Evolutionary conservation across 2,888 invertebrate genomes (phyloP).

Genomic region (Harpalus rufipes): DNA sequence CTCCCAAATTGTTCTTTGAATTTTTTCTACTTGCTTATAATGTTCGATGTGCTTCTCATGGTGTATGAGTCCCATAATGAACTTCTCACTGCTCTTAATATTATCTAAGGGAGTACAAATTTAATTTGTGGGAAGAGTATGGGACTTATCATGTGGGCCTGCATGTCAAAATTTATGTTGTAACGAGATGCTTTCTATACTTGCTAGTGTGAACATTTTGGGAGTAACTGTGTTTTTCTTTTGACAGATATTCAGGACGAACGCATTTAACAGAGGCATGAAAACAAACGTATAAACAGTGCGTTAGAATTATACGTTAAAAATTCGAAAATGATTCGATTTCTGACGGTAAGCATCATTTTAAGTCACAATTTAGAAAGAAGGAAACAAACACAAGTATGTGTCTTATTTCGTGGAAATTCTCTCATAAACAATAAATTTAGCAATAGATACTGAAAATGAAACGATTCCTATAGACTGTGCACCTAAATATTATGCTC

Average conservation of each 20-base stretch:
- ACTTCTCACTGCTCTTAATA: constrained; percentile 5
- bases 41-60: constrained; percentile 47
- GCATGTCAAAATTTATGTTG: constrained; percentile 74
- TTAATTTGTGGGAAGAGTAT: not conserved
- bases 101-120: constrained; percentile 33
- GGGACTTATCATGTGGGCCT: constrained; percentile 45
- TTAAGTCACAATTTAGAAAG: constrained; percentile 7
- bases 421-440: constrained; percentile 61
- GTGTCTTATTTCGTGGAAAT: constrained; percentile 59
- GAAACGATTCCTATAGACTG: constrained; percentile 55
- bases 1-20: constrained; percentile 73
- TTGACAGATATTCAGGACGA: constrained; percentile 87
- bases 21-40: constrained; percentile 64
- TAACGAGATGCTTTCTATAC: constrained; percentile 76
- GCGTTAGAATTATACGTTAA: constrained; percentile 34
- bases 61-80: constrained; percentile 17
- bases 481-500: constrained; percentile 48
- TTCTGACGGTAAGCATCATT: constrained; percentile 59
- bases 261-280: constrained; percentile 79
- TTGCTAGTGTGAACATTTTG: constrained; percentile 72
- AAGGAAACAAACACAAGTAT: constrained; percentile 48
- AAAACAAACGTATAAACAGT: constrained; percentile 19
- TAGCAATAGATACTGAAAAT: constrained; percentile 60
- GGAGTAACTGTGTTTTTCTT: constrained; percentile 79
- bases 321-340: constrained; percentile 48